Percentiles rank a stretch among this genome's conserved stretches.
These are phyloP conservation scores for Semicossyphus pulcher DNA, from an alignment of 2,113 vertebrate species.

Conservation along the genomic window DNA sequence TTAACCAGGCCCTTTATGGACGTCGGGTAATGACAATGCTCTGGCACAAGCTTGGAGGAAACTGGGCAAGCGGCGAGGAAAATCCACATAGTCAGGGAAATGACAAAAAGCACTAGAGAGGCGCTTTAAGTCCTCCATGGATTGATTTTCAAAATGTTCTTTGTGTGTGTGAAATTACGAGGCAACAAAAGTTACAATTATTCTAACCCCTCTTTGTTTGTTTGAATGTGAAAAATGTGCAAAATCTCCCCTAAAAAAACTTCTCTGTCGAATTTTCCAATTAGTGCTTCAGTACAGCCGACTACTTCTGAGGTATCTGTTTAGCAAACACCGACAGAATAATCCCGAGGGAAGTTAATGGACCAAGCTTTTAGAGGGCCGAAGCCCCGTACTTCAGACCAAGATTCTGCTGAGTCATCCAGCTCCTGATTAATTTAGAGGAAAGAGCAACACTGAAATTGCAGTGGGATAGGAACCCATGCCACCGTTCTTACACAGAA, in stretches of 20 bases:
- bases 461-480: conserved; percentile 58
- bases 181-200: too few species aligned
- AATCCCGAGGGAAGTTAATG: conserved; percentile 86
- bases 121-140: too few species aligned
- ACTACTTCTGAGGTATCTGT: conserved; percentile 78
- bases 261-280: conserved; percentile 76
- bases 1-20: too few species aligned
- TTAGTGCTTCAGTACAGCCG: conserved; percentile 79
- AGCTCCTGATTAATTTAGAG: conserved; percentile 76
- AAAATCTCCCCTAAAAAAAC: conserved; percentile 58
- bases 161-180: too few species aligned
- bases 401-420: conserved; percentile 74
- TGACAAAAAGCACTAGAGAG: too few species aligned
- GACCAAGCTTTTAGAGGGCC: conserved; percentile 87
- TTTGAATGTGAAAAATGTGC: too few species aligned
- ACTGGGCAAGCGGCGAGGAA: too few species aligned
- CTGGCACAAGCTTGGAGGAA: too few species aligned
- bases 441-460: conserved; percentile 67
- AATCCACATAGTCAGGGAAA: too few species aligned
- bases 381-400: conserved; percentile 77
- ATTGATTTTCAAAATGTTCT: too few species aligned
- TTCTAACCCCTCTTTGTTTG: too few species aligned
- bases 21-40: too few species aligned
- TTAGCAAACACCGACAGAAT: conserved; percentile 80
- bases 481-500: conserved; percentile 61